These are phyloP conservation scores for Sylvietta virens DNA, from an alignment of 2,113 vertebrate species.

Conservation along the genomic window DNA sequence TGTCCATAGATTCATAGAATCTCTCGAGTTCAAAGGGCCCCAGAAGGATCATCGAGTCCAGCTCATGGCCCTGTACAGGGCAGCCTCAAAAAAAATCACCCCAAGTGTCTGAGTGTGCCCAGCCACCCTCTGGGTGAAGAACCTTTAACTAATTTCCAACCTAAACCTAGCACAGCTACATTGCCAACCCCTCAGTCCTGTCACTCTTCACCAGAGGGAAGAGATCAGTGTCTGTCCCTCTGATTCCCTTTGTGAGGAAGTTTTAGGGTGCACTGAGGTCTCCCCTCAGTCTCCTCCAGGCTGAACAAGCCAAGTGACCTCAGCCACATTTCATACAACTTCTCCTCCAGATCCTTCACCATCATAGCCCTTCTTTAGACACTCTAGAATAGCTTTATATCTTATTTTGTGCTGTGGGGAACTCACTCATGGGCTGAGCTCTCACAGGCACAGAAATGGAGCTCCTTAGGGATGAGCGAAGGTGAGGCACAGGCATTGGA, in stretches of 20 bases:
- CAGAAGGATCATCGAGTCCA: neutral
- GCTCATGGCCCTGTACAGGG: fast-evolving
- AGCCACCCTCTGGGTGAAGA: neutral
- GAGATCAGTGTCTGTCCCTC: neutral
- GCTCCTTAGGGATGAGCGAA: fast-evolving
- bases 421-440: neutral
- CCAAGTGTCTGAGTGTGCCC: neutral
- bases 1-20: neutral
- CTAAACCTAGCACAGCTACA: neutral
- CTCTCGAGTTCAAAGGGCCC: neutral
- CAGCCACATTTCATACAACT: neutral
- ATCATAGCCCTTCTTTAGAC: neutral
- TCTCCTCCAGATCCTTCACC: neutral
- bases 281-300: neutral
- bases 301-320: neutral
- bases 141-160: neutral
- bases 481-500: neutral
- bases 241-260: neutral
- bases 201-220: neutral
- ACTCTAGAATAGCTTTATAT: neutral
- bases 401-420: neutral
- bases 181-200: neutral
- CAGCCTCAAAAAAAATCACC: neutral
- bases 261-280: neutral
- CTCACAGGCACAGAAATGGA: neutral